A percentile compares a stretch with the other conserved stretches of the same genome.
Evolutionary conservation across 1,140 invertebrate species (phyloP).

Genomic region (Drosophila pruinosa): DNA sequence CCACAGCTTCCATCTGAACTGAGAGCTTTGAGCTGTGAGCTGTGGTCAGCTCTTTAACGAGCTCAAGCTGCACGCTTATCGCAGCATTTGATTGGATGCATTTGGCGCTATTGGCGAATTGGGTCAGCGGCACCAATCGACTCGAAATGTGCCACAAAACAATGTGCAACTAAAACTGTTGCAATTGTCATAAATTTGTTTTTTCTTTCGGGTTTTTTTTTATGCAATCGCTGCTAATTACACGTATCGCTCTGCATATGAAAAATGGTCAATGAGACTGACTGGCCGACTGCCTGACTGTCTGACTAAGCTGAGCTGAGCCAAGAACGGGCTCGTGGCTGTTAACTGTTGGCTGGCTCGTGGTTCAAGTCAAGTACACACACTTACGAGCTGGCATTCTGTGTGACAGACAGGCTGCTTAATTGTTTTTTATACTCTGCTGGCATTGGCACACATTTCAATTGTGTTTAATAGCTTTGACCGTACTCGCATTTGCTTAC

Average conservation of each 20-base stretch:
- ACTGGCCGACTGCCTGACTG: neutral
- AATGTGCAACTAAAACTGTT: slow-evolving; percentile 3
- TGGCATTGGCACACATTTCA: slow-evolving; percentile 75
- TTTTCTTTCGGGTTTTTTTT: neutral
- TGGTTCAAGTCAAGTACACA: slow-evolving; percentile 35
- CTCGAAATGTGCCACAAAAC: slow-evolving; percentile 21
- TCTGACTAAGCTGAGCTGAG: neutral
- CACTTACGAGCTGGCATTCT: slow-evolving; percentile 12
- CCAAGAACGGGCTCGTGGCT: slow-evolving; percentile 39
- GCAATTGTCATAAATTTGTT: slow-evolving; percentile 46
- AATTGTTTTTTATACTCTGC: slow-evolving; percentile 57
- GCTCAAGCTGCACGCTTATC: slow-evolving; percentile 40
- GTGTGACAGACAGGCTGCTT: slow-evolving; percentile 12
- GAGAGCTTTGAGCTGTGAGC: neutral
- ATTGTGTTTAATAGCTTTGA: slow-evolving; percentile 67
- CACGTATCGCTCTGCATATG: slow-evolving; percentile 33
- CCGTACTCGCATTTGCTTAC: slow-evolving; percentile 32
- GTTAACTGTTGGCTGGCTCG: slow-evolving; percentile 24
- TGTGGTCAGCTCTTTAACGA: slow-evolving; percentile 28
- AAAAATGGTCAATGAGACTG: slow-evolving; percentile 20
- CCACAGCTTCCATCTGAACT: slow-evolving; percentile 26
- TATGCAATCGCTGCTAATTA: slow-evolving; percentile 36
- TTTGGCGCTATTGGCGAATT: slow-evolving; percentile 35
- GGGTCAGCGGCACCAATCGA: slow-evolving; percentile 31
- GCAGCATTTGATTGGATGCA: slow-evolving; percentile 34